Evolutionary conservation across 2,888 invertebrate species (phyloP).

Genomic region (Dioctria linearis): DNA sequence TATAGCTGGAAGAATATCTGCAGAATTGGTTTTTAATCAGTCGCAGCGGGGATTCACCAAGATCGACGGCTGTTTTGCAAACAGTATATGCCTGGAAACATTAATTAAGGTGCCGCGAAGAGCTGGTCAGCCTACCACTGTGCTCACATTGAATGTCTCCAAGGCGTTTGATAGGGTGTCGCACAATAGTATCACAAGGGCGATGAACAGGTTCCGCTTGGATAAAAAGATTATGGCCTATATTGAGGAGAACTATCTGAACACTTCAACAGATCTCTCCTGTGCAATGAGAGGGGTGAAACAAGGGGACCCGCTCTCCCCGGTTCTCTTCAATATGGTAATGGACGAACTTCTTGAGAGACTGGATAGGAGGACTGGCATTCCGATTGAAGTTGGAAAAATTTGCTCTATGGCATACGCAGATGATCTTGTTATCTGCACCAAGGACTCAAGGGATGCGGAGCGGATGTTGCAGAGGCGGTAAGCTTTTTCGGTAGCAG

Average conservation of each 20-base stretch:
- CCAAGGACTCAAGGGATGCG: too few relatives aligned
- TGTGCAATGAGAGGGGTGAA: neutral
- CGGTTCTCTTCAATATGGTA: constrained; percentile 6
- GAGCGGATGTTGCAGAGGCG: too few relatives aligned
- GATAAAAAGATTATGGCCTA: neutral
- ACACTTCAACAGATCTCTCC: too few relatives aligned
- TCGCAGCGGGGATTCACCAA: neutral
- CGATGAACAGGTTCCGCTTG: neutral
- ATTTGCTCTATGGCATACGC: neutral
- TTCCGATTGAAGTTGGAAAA: neutral
- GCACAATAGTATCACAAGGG: neutral
- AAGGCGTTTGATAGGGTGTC: constrained; percentile 35
- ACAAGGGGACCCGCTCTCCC: constrained; percentile 45
- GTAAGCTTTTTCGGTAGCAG: too few relatives aligned
- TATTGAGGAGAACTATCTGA: too few relatives aligned
- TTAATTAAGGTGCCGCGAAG: neutral
- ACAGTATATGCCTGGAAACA: neutral
- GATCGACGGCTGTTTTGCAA: constrained; percentile 26
- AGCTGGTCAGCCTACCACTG: neutral
- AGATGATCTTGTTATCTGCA: constrained; percentile 6
- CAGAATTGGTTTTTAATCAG: constrained; percentile 1
- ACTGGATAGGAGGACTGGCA: neutral
- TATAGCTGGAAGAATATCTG: too few relatives aligned
- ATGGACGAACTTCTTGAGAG: neutral
- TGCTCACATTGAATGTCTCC: neutral